These are phyloP conservation scores for Melopsittacus undulatus DNA, from an alignment of 2,797 vertebrate species.

Conservation along the genomic window DNA sequence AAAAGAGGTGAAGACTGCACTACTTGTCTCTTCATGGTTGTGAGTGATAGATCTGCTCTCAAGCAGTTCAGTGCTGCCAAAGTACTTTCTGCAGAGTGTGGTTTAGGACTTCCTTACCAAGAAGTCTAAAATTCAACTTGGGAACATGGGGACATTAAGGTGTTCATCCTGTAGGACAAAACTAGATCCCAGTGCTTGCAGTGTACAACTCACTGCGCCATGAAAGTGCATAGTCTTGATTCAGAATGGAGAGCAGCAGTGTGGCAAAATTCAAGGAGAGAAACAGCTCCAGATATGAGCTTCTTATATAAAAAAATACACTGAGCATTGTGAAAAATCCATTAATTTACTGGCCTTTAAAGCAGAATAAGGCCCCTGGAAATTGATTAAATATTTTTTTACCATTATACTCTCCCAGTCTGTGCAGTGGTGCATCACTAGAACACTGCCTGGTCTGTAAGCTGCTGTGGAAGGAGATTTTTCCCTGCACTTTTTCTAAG, in stretches of 20 bases:
- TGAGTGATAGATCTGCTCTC: neutral
- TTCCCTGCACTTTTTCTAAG: neutral
- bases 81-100: neutral
- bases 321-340: neutral
- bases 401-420: neutral
- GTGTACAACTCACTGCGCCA: neutral
- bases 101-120: neutral
- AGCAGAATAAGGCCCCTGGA: neutral
- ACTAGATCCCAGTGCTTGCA: neutral
- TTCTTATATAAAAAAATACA: neutral
- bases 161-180: neutral
- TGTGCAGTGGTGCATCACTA: neutral
- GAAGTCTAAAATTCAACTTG: neutral
- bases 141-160: neutral
- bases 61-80: neutral
- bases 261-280: neutral
- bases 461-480: neutral
- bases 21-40: neutral
- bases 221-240: neutral
- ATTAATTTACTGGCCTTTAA: neutral
- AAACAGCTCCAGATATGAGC: neutral
- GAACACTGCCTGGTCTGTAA: neutral
- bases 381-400: neutral
- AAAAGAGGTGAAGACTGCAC: slow-evolving; percentile 87
- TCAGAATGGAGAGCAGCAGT: neutral